A percentile compares a stretch with the other conserved stretches of the same genome.
phyloP scores from a whole-genome alignment of 2,113 vertebrate species.

The Drymodes brunneopygia region DNA sequence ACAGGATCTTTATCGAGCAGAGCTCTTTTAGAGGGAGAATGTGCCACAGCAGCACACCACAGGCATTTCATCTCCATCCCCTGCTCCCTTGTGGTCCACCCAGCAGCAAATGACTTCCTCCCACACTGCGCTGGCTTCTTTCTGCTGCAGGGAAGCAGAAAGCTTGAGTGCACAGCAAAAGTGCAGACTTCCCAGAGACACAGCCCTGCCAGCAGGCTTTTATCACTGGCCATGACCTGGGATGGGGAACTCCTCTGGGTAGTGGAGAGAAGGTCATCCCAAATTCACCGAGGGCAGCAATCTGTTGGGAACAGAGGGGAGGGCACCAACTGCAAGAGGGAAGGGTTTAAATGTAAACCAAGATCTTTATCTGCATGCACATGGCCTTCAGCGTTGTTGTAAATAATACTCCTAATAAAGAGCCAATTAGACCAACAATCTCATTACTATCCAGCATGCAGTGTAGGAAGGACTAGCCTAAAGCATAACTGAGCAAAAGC shows the following conservation, averaged over 20 bases:
- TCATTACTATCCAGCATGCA: neutral
- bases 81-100: neutral
- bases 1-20: neutral
- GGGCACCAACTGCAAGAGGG: neutral
- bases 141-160: slow-evolving; percentile 4
- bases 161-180: neutral
- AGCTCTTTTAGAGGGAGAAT: neutral
- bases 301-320: neutral
- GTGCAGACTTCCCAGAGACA: neutral
- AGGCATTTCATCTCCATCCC: slow-evolving; percentile 53
- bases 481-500: neutral
- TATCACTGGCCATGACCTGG: neutral
- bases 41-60: slow-evolving; percentile 52
- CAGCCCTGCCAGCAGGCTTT: neutral
- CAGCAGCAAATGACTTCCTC: neutral
- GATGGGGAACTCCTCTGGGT: neutral
- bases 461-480: neutral
- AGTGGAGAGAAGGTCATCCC: neutral
- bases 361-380: neutral
- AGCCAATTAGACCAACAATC: slow-evolving; percentile 28
- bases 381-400: slow-evolving; percentile 12
- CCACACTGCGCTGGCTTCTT: neutral
- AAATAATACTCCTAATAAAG: slow-evolving; percentile 59
- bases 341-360: neutral
- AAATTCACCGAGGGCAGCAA: neutral